A percentile compares a stretch with the other conserved stretches of the same genome.
These are phyloP conservation scores for Matsumyia berberina DNA, from an alignment of 2,888 invertebrate genomes.

Conservation along the genomic window DNA sequence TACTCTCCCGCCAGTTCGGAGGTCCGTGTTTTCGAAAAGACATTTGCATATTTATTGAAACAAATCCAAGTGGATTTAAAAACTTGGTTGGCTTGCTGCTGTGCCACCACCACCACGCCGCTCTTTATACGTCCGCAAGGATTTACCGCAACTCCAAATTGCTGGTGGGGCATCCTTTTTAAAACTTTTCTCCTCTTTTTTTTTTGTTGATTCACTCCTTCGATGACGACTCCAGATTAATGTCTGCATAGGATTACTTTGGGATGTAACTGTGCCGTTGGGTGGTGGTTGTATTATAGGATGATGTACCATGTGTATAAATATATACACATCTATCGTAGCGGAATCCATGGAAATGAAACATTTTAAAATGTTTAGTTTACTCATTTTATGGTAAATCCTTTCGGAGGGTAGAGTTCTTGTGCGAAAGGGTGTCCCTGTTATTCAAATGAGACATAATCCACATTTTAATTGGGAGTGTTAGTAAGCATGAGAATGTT, in stretches of 20 bases:
- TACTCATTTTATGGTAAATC: conserved; percentile 63
- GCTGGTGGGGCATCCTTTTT: conserved; percentile 55
- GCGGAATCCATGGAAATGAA: conserved; percentile 58
- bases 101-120: conserved; percentile 45
- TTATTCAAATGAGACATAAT: conserved; percentile 82
- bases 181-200: conserved; percentile 51
- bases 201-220: conserved; percentile 71
- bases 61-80: conserved; percentile 83
- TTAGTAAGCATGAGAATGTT: conserved; percentile 34
- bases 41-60: conserved; percentile 84
- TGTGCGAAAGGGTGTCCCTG: conserved; percentile 51
- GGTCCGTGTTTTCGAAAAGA: conserved; percentile 69
- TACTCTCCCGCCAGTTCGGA: conserved; percentile 33
- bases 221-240: conserved; percentile 75
- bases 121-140: conserved; percentile 76
- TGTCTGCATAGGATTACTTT: conserved; percentile 70
- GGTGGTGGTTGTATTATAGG: conserved; percentile 39
- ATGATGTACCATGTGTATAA: conserved; percentile 26
- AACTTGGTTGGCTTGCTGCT: conserved; percentile 76
- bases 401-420: conserved; percentile 40
- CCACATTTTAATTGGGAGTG: conserved; percentile 80
- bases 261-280: conserved; percentile 43
- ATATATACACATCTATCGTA: conserved; percentile 21
- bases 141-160: conserved; percentile 73
- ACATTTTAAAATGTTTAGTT: conserved; percentile 67